Evolutionary conservation across 2,888 invertebrate genomes (phyloP).

Genomic region (Busseola fusca): DNA sequence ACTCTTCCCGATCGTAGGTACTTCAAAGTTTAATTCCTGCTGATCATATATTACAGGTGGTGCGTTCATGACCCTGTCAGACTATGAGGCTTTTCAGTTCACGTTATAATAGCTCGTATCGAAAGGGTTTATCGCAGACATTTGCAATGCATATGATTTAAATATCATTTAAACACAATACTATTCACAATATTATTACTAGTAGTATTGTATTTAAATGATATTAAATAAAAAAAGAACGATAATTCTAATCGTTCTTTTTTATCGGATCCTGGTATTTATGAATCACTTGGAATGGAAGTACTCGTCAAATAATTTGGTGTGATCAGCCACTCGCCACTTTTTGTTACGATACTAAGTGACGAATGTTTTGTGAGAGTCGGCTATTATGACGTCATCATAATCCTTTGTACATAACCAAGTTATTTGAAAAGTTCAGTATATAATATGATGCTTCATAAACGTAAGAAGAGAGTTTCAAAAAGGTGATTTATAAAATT

Average conservation of each 20-base stretch:
- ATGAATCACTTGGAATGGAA: background rate
- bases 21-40: too few species aligned
- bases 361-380: conserved; percentile 25
- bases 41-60: background rate
- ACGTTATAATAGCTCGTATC: background rate
- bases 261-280: background rate
- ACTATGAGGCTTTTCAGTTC: background rate
- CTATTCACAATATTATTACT: too few species aligned
- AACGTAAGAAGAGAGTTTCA: background rate
- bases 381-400: conserved; percentile 10
- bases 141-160: background rate
- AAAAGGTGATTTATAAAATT: background rate
- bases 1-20: too few species aligned
- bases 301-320: conserved; percentile 8
- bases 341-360: conserved; percentile 38
- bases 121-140: too few species aligned
- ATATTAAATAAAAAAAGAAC: too few species aligned
- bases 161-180: background rate
- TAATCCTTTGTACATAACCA: conserved; percentile 16
- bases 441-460: background rate
- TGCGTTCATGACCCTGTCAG: too few species aligned
- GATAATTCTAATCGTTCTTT: too few species aligned
- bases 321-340: background rate
- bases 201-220: too few species aligned
- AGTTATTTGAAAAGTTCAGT: background rate